phyloP scores from a whole-genome alignment of 2,113 vertebrate genomes.

The Craseonycteris thonglongyai region DNA sequence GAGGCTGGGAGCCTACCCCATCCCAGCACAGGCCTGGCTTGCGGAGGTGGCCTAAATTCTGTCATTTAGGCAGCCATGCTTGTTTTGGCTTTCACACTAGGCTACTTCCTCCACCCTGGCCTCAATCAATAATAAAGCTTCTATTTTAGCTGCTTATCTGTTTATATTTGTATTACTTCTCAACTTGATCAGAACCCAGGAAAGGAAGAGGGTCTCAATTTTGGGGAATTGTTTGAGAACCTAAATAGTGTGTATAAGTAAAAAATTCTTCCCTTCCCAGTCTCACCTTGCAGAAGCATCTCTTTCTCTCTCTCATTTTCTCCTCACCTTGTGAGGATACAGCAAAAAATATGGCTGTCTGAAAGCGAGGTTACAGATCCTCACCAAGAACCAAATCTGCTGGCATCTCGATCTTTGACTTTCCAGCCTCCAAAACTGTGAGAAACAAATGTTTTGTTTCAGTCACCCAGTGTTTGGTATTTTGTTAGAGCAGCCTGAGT shows the following conservation, averaged over 20 bases:
- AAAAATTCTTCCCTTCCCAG: background rate
- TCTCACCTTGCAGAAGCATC: background rate
- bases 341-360: background rate
- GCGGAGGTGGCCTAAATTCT: background rate
- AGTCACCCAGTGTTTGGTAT: background rate
- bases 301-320: too few relatives aligned
- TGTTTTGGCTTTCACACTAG: background rate
- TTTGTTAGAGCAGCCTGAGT: background rate
- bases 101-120: background rate
- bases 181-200: background rate
- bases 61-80: background rate
- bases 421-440: background rate
- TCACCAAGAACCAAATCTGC: background rate
- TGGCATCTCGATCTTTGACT: background rate
- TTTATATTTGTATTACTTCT: constrained; percentile 9
- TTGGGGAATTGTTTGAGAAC: background rate
- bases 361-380: background rate
- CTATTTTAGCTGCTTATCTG: background rate
- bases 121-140: background rate
- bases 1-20: background rate
- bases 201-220: background rate
- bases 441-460: background rate
- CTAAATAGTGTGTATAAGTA: background rate
- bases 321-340: background rate
- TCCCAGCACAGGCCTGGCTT: background rate